These are phyloP conservation scores for Himantopus leucocephalus DNA, from an alignment of 2,113 vertebrate genomes.

Conservation along the genomic window DNA sequence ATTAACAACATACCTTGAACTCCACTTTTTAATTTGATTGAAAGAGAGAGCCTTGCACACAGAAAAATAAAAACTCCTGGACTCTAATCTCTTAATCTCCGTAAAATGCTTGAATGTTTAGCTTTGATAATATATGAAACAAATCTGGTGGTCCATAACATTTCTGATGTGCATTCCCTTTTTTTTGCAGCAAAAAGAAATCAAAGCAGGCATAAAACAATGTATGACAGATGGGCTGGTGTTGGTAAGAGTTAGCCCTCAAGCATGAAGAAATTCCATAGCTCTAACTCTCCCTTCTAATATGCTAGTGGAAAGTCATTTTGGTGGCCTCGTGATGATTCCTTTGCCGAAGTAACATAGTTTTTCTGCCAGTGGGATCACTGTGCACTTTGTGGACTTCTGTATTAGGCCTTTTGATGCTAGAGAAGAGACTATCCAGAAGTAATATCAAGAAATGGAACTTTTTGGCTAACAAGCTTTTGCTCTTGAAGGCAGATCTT, in stretches of 20 bases:
- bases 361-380: not conserved
- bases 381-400: not conserved
- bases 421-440: not conserved
- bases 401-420: not conserved
- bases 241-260: not conserved
- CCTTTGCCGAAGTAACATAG: not conserved
- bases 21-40: conserved; percentile 37
- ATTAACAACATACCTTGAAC: conserved; percentile 48
- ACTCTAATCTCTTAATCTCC: conserved; percentile 52
- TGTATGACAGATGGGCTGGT: not conserved
- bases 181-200: not conserved
- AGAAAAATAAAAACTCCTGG: not conserved
- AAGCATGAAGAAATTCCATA: conserved; percentile 14
- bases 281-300: not conserved
- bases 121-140: conserved; percentile 44
- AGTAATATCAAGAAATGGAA: not conserved
- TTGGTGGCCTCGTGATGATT: not conserved
- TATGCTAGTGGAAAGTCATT: not conserved
- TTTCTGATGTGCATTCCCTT: not conserved
- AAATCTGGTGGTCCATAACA: conserved; percentile 2
- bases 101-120: conserved; percentile 39
- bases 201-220: conserved; percentile 8
- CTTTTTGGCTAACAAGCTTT: not conserved
- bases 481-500: not conserved
- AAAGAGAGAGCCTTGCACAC: not conserved